Evolutionary conservation across 2,797 vertebrate species (phyloP), one percentile per base, ranked within the genome.

Genomic region (Heliangelus exortis): DNA sequence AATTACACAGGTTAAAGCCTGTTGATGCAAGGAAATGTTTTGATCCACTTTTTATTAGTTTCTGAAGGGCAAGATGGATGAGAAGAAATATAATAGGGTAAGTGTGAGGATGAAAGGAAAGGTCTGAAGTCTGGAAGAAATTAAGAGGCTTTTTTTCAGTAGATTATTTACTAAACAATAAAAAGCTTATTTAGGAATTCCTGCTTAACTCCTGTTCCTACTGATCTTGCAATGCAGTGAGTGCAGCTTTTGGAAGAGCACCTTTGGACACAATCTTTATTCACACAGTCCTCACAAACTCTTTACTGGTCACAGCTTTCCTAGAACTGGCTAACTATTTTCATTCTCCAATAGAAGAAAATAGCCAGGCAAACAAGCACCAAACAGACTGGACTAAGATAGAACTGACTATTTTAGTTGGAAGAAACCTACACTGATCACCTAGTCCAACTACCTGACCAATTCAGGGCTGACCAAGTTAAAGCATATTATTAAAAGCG

Each of bases 11-110:
- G 90, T 89, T 69, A 91, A 91, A 95, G 61, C 78, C 72, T 77
- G 62, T 22, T 84, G 41, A 96, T 75, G 72, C 58, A 89, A 87
- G 54, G 51, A 85, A 75, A 68, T 51, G 66, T 85, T 96, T 88
- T 96, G 89, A 95, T 93, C 89, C 91, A 78, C 55, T 78, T 73
- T 93, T 95, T 93, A 96, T 96, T 96, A 87, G 77, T 94, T 94
- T 96, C 69, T 94, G 94, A 96, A 96, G 92, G 92, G 84, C 92
- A 93, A 55, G 55, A 92, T 63, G 54, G 84, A 94, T 93, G 79
- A 92, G 76, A 88, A 95, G 66, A 85, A 95, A 89, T 94, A 76
- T 93, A 93, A 93, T 53, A 33, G 87, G 91, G 92, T 96, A 90
- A 92, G 51, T 28, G 50, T 9, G 36, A 86, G 73, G 86, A 69